A percentile compares a stretch with the other conserved stretches of the same genome.
Conservation (phyloP, 1,140 invertebrate species). For the Papilio machaon region DNA sequence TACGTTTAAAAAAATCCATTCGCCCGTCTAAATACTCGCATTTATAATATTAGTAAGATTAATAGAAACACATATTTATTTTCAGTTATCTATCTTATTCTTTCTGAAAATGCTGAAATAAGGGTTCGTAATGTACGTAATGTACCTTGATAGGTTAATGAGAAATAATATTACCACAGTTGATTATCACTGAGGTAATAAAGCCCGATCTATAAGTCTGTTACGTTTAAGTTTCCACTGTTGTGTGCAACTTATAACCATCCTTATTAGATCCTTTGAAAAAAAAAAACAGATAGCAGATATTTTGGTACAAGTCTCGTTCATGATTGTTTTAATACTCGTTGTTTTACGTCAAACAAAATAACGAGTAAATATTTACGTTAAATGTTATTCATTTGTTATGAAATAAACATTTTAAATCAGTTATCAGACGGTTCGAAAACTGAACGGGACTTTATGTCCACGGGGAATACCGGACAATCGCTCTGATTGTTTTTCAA, state of each 20-base stretch:
- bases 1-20: no score
- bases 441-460: not conserved
- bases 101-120: no score
- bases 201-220: not conserved
- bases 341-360: not conserved
- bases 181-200: not conserved
- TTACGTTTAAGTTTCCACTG: not conserved
- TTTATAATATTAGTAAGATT: no score
- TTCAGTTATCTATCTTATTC: no score
- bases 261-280: no score
- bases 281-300: no score
- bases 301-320: not conserved
- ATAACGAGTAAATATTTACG: not conserved
- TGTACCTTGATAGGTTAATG: not conserved
- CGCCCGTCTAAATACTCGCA: no score
- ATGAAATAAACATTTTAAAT: conserved; percentile 4
- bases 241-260: no score
- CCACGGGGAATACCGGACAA: conserved; percentile 2
- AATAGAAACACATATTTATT: no score
- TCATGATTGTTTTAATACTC: not conserved
- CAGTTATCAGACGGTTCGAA: not conserved
- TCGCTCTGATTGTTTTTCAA: conserved; percentile 12
- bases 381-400: not conserved
- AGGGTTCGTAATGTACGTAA: no score
- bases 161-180: not conserved